phyloP scores from a whole-genome alignment of 2,797 vertebrate genomes.

The Poecilia gillii region DNA sequence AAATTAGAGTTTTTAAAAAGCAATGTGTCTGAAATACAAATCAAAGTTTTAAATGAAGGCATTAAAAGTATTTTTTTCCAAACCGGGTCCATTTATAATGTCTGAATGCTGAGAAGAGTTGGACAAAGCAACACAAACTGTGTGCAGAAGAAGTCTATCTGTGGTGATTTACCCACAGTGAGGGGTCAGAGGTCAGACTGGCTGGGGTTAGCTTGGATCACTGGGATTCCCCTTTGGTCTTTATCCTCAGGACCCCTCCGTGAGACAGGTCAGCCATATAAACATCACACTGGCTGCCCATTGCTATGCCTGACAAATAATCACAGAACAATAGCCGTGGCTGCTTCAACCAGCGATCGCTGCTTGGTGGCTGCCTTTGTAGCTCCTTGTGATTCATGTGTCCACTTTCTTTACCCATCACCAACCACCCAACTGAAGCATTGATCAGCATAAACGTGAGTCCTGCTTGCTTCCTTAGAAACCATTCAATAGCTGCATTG shows the following conservation, averaged over 20 bases:
- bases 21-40: neutral
- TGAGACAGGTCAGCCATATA: conserved; percentile 47
- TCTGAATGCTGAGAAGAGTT: neutral
- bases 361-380: conserved; percentile 1
- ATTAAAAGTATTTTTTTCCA: neutral
- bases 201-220: conserved; percentile 43
- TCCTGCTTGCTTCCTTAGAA: conserved; percentile 4
- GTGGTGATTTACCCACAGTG: conserved; percentile 26
- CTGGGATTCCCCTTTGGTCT: conserved; percentile 39
- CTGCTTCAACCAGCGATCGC: neutral
- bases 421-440: neutral
- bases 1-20: neutral
- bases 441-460: conserved; percentile 2
- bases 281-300: conserved; percentile 29
- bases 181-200: conserved; percentile 50
- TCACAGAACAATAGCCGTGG: conserved; percentile 1
- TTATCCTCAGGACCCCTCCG: conserved; percentile 59
- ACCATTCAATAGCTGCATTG: neutral
- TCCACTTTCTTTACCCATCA: conserved; percentile 8
- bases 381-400: conserved; percentile 15
- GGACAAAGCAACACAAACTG: conserved; percentile 2
- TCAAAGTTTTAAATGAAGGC: neutral
- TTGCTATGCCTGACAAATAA: conserved; percentile 56
- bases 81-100: neutral
- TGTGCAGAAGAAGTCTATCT: conserved; percentile 20